Base-by-base conservation (phyloP, 2,888 invertebrate species). In the Isotomurus palustris region DNA sequence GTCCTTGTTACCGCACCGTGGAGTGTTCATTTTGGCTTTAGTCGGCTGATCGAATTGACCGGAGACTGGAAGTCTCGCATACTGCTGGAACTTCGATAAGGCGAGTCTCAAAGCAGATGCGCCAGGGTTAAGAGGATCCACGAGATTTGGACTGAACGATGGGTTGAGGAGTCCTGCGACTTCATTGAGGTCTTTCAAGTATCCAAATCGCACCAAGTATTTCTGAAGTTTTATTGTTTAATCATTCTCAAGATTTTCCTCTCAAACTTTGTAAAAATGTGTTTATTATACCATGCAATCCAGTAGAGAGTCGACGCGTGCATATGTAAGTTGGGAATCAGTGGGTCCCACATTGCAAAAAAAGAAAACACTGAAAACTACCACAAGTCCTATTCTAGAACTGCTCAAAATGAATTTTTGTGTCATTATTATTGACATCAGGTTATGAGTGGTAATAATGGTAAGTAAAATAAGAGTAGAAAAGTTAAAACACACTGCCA, bases 1-100 rank as follows among this genome's bases (percentile, higher is more conserved):
- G 45, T 63, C 63, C 32, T 58, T 57, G 35, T 63, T 63, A 17
- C 63, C 63, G 28, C 60, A 63, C 36, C 63, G 44, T n/a, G 63
- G 63, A 3, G 36, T 49, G 44, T 63, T 63, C 63, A 63, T 63
- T 35, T 63, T 60, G 6, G 19, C 22, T 38, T 58, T 57, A 0
- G 63, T 63, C 2, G 53, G 35, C 27, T 55, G 55, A 27, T 63
- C 63, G 47, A 63, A 63, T 38, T 60, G 41, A 3, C 63, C 63
- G 1, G 63, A 55, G 19, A 54, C 36, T 0, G 57, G 57, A 0
- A 63, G 49, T 21, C 53, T 45, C 2, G 60, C 56, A 50, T 63
- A 63, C 32, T 54, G 44, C 22, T 63, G 63, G 35, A 63, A 63
- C 43, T 55, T 53, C 3, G 55, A 43, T 2, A 63, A 35, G 4